Conservation (phyloP, 1,140 invertebrate genomes). For the Choristoneura fumiferana region DNA sequence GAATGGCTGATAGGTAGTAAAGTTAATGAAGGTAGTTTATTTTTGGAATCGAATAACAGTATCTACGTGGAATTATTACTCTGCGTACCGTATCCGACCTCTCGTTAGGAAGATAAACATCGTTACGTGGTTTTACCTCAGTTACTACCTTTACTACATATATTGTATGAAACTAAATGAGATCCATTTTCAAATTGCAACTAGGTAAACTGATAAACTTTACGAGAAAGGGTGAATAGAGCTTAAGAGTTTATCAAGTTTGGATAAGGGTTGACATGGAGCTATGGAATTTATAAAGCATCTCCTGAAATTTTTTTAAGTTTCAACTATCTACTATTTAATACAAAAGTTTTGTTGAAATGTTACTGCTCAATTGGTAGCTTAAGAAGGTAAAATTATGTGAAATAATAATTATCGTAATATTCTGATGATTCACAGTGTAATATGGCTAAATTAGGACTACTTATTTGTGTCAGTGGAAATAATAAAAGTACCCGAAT, state of each 20-base stretch:
- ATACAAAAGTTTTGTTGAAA: too few species aligned
- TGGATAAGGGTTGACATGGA: constrained; percentile 1
- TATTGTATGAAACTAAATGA: constrained; percentile 20
- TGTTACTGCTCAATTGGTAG: too few species aligned
- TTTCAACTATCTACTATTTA: too few species aligned
- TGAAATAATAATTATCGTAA: too few species aligned
- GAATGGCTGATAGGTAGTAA: too few species aligned
- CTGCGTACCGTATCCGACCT: constrained; percentile 8
- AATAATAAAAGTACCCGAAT: too few species aligned
- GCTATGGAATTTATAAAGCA: neutral
- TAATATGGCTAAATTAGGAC: too few species aligned
- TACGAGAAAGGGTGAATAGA: neutral
- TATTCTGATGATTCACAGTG: too few species aligned
- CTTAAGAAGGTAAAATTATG: too few species aligned
- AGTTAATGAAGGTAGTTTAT: neutral
- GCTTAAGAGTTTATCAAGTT: constrained; percentile 1
- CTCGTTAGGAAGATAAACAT: constrained; percentile 22
- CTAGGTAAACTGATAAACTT: constrained; percentile 9
- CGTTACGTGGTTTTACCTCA: constrained; percentile 17
- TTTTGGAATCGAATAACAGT: constrained; percentile 7
- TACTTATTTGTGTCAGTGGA: too few species aligned
- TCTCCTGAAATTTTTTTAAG: too few species aligned
- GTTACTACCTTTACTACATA: constrained; percentile 7
- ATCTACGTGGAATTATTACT: constrained; percentile 8
- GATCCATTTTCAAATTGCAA: constrained; percentile 11